Conservation (phyloP, 2,888 invertebrate genomes). For the Cryptophagus acutangulus region DNA sequence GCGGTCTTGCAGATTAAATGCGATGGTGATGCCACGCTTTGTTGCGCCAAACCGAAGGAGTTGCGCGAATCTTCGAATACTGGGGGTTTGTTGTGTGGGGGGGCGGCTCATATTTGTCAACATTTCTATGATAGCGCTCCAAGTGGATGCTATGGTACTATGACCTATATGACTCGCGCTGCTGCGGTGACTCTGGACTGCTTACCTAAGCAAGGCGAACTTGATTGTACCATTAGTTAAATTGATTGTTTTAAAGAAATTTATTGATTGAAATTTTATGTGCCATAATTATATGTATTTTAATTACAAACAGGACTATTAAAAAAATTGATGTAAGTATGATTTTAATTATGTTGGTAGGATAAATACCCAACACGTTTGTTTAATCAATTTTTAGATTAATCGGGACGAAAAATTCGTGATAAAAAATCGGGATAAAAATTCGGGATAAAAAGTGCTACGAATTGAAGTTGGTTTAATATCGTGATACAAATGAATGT, state of each 20-base stretch:
- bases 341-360: too few species aligned
- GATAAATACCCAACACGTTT: too few species aligned
- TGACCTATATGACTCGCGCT: constrained; percentile 91
- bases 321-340: too few species aligned
- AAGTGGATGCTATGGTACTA: constrained; percentile 94
- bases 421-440: too few species aligned
- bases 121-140: constrained; percentile 98
- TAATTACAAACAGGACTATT: too few species aligned
- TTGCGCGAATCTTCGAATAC: constrained; percentile 55
- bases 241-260: constrained; percentile 3
- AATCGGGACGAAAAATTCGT: too few species aligned
- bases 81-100: constrained; percentile 75
- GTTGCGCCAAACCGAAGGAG: constrained; percentile 78
- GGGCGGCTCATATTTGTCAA: constrained; percentile 92
- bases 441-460: too few species aligned
- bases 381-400: too few species aligned
- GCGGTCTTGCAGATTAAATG: constrained; percentile 66
- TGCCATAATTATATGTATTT: too few species aligned
- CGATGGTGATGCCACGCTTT: constrained; percentile 87
- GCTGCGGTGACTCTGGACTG: constrained; percentile 70
- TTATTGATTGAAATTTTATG: too few species aligned
- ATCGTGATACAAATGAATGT: too few species aligned
- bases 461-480: too few species aligned
- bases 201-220: constrained; percentile 69
- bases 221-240: constrained; percentile 76